phyloP scores from a whole-genome alignment of 2,797 vertebrate species.

The Gobio occitaniae region DNA sequence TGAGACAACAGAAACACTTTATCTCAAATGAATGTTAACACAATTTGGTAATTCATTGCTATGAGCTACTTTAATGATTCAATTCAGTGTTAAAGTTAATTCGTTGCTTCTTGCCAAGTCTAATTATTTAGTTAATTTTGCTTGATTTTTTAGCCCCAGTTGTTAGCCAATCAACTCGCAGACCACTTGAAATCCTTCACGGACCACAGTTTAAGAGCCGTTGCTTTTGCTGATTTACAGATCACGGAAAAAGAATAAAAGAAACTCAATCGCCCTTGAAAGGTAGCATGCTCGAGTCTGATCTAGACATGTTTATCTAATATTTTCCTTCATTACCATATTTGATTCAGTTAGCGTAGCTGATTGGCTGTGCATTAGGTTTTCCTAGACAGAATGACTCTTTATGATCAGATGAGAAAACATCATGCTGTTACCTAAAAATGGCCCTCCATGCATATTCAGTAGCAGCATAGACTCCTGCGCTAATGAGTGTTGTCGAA shows the following conservation, averaged over 20 bases:
- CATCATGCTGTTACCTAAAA: constrained; percentile 31
- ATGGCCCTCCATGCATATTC: constrained; percentile 36
- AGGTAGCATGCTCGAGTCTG: background rate
- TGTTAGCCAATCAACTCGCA: background rate
- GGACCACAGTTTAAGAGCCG: background rate
- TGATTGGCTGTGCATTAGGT: background rate
- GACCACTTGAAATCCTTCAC: background rate
- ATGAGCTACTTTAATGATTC: background rate
- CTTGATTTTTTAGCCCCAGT: background rate
- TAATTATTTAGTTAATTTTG: constrained; percentile 13
- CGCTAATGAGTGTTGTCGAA: constrained; percentile 40
- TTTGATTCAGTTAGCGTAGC: constrained; percentile 2
- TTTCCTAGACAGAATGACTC: background rate
- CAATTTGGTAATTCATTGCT: background rate
- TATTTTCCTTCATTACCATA: constrained; percentile 2
- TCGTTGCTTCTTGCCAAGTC: background rate
- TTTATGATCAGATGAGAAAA: constrained; percentile 23
- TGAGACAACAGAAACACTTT: background rate
- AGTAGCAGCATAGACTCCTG: constrained; percentile 22
- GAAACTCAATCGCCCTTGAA: background rate
- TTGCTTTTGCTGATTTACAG: constrained; percentile 1
- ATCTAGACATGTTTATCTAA: constrained; percentile 13
- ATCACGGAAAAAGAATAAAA: background rate
- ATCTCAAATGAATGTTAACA: background rate
- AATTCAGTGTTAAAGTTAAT: background rate